Evolutionary conservation across 2,888 invertebrate genomes (phyloP), one percentile per base, ranked within the genome.

Genomic region (Phalera bucephala): DNA sequence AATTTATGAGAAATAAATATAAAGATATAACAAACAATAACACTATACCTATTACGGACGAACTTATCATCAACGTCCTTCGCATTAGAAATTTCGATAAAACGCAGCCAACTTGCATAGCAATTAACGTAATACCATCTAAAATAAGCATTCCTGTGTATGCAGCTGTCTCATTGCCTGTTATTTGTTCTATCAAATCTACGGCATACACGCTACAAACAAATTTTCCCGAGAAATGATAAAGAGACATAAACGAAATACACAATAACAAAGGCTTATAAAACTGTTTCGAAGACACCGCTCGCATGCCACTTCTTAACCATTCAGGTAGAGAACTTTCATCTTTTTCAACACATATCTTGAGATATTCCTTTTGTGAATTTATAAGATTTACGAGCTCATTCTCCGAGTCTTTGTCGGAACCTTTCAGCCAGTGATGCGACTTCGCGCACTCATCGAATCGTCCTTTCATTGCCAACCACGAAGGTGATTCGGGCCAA

Each of bases 1-100:
- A 36, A 38, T 64, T 63, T 0, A 65, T 40, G 9, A 74, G 41
- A 36, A 59, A 65, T 14, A 76, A 46, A 40, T 74, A 72, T 3
- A 69, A 23, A 6, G 72, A 61, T n/a, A 69, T 39, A 1, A 54
- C 7, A 25, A 64, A 60, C 2, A 76, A 37, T n/a, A n/a, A n/a
- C n/a, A n/a, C n/a, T n/a, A n/a, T n/a, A n/a, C n/a, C n/a, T n/a
- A n/a, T n/a, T n/a, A n/a, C n/a, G n/a, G n/a, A n/a, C n/a, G n/a
- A n/a, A n/a, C n/a, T n/a, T n/a, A n/a, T n/a, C n/a, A n/a, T n/a
- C n/a, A n/a, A n/a, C n/a, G n/a, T n/a, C n/a, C n/a, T n/a, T n/a
- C n/a, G n/a, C n/a, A n/a, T n/a, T n/a, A n/a, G n/a, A n/a, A 20
- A 68, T 17, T 17, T 17, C 17, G 17, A 17, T 3, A 17, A 3